Percentiles rank a stretch among this genome's conserved stretches.
These are phyloP conservation scores for Sisyra nigra DNA, from an alignment of 2,888 invertebrate species.

Conservation along the genomic window DNA sequence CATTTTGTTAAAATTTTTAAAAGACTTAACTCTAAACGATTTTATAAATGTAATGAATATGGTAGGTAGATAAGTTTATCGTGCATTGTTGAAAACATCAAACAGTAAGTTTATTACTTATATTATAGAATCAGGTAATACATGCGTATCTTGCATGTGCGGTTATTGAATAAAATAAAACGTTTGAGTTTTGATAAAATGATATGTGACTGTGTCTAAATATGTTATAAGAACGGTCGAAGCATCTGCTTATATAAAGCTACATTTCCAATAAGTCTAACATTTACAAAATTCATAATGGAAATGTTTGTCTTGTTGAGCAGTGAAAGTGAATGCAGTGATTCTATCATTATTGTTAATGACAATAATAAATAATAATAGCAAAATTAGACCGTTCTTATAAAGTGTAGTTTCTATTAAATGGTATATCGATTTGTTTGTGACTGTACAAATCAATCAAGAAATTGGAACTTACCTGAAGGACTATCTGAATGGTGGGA, in stretches of 20 bases:
- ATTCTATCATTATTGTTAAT: neutral
- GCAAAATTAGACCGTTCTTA: constrained; percentile 4
- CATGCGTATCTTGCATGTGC: constrained; percentile 7
- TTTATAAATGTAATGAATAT: too few species aligned
- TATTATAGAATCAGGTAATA: neutral
- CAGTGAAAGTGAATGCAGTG: neutral
- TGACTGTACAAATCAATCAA: neutral
- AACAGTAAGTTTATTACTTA: neutral
- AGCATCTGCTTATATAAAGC: too few species aligned
- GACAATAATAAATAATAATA: neutral
- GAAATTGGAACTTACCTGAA: constrained; percentile 30
- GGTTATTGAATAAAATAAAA: constrained; percentile 4
- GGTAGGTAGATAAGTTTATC: too few species aligned
- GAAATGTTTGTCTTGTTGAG: neutral
- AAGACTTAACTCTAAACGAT: too few species aligned
- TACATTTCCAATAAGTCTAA: too few species aligned
- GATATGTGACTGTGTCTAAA: too few species aligned
- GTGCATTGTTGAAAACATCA: neutral
- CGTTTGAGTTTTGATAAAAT: constrained; percentile 9
- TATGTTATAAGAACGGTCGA: constrained; percentile 5
- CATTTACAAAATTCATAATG: too few species aligned
- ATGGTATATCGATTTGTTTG: neutral
- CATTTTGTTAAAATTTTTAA: too few species aligned
- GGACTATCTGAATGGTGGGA: constrained; percentile 37
- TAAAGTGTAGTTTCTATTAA: neutral